Evolutionary conservation across 2,113 vertebrate genomes (phyloP).

Genomic region (Falcunculus frontatus): DNA sequence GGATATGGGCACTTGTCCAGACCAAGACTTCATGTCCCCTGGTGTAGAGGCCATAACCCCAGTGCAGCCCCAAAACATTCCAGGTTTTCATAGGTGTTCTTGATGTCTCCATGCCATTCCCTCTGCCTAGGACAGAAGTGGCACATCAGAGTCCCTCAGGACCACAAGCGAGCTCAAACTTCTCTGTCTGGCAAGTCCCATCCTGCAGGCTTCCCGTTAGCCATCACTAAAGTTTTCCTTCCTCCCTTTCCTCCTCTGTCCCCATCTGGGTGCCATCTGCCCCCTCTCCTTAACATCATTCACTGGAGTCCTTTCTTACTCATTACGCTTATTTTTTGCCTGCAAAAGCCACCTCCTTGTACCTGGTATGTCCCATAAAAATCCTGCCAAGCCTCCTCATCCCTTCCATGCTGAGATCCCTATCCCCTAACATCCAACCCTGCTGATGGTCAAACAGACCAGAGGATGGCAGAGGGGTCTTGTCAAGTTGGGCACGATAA

Average conservation of each 20-base stretch:
- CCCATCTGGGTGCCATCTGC: not conserved
- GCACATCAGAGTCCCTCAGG: not conserved
- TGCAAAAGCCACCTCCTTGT: not conserved
- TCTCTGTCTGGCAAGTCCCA: not conserved
- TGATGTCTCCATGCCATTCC: not conserved
- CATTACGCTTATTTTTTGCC: not conserved
- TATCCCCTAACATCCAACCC: not conserved
- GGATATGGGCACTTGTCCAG: not conserved
- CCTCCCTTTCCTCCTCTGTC: not conserved
- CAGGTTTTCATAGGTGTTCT: not conserved
- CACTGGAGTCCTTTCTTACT: not conserved
- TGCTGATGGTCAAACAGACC: not conserved
- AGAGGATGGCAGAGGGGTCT: not conserved
- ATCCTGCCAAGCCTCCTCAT: not conserved
- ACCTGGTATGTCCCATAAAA: not conserved
- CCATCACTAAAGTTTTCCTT: not conserved
- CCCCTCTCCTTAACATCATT: not conserved
- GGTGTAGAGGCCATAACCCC: not conserved
- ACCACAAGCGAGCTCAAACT: not conserved
- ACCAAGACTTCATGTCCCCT: not conserved
- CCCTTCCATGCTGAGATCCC: not conserved
- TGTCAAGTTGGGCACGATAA: not conserved
- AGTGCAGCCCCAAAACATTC: not conserved
- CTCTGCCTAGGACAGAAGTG: not conserved
- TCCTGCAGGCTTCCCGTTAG: not conserved